Base-by-base conservation (phyloP, 2,797 vertebrate genomes). In the Acridotheres tristis region DNA sequence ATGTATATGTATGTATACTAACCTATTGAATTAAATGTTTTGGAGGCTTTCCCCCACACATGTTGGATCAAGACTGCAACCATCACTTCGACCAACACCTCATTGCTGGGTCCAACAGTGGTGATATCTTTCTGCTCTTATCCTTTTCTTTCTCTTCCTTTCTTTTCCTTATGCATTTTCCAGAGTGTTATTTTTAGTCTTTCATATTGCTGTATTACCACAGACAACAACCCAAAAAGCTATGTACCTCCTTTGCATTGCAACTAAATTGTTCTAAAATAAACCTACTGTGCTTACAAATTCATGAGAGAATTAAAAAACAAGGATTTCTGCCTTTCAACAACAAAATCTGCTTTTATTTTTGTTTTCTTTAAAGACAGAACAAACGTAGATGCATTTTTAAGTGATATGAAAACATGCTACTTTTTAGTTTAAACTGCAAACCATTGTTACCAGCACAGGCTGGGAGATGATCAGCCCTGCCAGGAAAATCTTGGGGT, bases 21-120 rank as follows among this genome's bases (percentile, higher is more conserved):
- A 38, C 4, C 11, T 16, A 25, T 25, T 42, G 9, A 48, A 77
- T 42, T 26, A 21, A 14, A 34, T 10, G 4, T 48, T 86, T 54
- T 9, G 3, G 14, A 8, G 7, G 4, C 34, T 77, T 62, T 54
- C 14, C 3, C 3, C 13, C 17, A 55, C 7, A 6, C 14, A 18
- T 47, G 25, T 30, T 15, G 12, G 42, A 62, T 16, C 21, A 55
- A 34, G 10, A 26, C 34, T 42, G 14, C 0, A 0, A 36, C 21
- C 34, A 32, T 42, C 5, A 22, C 9, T 30, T 77, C 0, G 0
- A 30, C 23, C 7, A 53, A 21, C 9, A 26, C 30, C 17, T 26
- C 0, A 0, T 25, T 40, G 16, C 5, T 34, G 34, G 29, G n/a
- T 54, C n/a, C 7, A 4, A n/a, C 13, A 4, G 13, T 18, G 3